Conservation (phyloP, 2,888 invertebrate species). For the Anthophora plumipes region DNA sequence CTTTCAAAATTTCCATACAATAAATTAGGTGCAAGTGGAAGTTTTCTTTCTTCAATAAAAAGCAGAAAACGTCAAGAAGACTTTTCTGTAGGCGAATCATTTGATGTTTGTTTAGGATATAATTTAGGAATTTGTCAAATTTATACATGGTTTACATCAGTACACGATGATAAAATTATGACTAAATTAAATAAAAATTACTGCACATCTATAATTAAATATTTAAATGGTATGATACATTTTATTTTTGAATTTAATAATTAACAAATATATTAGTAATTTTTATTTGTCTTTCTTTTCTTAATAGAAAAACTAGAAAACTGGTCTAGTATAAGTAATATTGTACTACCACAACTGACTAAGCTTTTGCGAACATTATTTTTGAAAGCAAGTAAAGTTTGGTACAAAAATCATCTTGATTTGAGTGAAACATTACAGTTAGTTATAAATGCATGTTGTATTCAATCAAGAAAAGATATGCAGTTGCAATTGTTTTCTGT, state of each 20-base stretch:
- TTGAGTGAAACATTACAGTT: conserved; percentile 73
- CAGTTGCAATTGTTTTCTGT: conserved; percentile 84
- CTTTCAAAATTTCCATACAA: conserved; percentile 87
- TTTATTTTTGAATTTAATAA: neutral
- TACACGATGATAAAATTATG: conserved; percentile 85
- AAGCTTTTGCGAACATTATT: conserved; percentile 77
- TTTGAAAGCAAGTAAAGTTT: conserved; percentile 75
- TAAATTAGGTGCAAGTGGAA: conserved; percentile 79
- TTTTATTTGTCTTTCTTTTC: neutral
- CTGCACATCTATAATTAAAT: conserved; percentile 84
- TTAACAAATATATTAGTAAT: conserved; percentile 32
- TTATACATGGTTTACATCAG: conserved; percentile 81
- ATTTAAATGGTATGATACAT: conserved; percentile 85
- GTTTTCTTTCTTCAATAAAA: conserved; percentile 21
- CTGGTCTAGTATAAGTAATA: conserved; percentile 70
- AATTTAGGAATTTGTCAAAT: conserved; percentile 86
- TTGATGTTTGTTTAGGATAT: conserved; percentile 85
- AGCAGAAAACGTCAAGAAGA: conserved; percentile 83
- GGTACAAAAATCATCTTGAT: conserved; percentile 76
- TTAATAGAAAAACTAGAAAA: conserved; percentile 74
- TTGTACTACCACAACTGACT: conserved; percentile 69
- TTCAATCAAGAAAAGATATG: conserved; percentile 72
- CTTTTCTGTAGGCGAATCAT: conserved; percentile 84
- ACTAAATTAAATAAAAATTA: conserved; percentile 82
- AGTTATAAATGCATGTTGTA: conserved; percentile 71